Conservation (phyloP, 2,888 invertebrate species). For the Pachydiplax longipennis region DNA sequence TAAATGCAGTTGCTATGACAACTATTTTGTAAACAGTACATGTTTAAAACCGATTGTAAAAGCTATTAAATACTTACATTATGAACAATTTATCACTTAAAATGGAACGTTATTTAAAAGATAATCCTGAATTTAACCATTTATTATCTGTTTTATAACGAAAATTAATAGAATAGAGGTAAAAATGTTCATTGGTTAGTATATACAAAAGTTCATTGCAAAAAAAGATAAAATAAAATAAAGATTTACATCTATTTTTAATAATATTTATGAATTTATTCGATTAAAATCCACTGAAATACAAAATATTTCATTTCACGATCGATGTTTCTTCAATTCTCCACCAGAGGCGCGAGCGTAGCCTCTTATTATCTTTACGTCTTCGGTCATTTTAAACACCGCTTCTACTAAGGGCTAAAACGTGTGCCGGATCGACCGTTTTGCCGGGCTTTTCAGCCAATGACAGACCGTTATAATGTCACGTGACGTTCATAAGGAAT, state of each 20-base stretch:
- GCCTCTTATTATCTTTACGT: background rate
- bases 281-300: background rate
- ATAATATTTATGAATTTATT: too few species aligned
- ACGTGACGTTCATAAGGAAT: background rate
- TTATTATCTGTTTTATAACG: too few species aligned
- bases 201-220: too few species aligned
- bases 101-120: too few species aligned
- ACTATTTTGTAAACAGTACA: background rate
- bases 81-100: background rate
- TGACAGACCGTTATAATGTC: background rate
- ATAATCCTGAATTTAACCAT: too few species aligned
- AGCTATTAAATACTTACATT: background rate
- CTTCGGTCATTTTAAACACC: background rate
- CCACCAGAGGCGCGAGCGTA: background rate
- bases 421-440: background rate
- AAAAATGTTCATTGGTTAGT: too few species aligned
- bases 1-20: background rate
- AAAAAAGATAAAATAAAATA: too few species aligned
- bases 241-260: too few species aligned
- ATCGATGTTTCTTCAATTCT: background rate
- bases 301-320: background rate
- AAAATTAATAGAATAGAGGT: too few species aligned
- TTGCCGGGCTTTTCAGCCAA: constrained; percentile 29
- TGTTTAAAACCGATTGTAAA: background rate
- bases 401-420: background rate